These are phyloP conservation scores for Falco columbarius DNA, from an alignment of 2,797 vertebrate species.

Conservation along the genomic window DNA sequence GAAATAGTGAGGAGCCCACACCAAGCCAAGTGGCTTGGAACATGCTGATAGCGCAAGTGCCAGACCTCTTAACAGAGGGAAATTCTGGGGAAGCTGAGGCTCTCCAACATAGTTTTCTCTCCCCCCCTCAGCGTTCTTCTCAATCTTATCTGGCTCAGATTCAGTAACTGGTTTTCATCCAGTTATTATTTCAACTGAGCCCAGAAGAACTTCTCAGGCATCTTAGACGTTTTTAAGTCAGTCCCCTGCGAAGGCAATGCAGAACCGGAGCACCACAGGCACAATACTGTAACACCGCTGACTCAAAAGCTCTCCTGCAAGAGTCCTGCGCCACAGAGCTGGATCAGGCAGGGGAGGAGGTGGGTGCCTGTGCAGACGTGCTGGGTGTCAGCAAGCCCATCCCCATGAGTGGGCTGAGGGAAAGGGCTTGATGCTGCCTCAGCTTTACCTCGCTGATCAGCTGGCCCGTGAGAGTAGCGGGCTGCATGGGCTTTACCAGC, in stretches of 20 bases:
- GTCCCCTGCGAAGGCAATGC: background rate
- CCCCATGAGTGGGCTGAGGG: background rate
- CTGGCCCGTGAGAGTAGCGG: background rate
- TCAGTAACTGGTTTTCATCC: conserved; percentile 23
- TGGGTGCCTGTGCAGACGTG: background rate
- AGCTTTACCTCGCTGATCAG: background rate
- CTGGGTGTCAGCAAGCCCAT: background rate
- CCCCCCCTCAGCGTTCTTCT: background rate
- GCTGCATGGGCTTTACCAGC: conserved; percentile 16
- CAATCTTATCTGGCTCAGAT: background rate
- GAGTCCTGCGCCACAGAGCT: background rate
- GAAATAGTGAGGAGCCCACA: background rate
- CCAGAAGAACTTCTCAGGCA: background rate
- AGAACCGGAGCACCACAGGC: background rate
- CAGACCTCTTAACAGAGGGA: background rate
- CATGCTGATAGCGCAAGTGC: background rate
- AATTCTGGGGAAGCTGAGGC: background rate
- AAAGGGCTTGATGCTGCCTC: conserved; percentile 35
- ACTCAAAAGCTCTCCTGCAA: background rate
- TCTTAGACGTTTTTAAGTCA: background rate
- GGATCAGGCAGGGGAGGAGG: background rate
- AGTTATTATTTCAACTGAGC: background rate
- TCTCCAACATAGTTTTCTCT: background rate
- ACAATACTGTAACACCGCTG: fast-evolving
- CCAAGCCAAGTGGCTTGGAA: conserved; percentile 38